Evolutionary conservation across 1,140 invertebrate genomes (phyloP), one percentile per base, ranked within the genome.

Genomic region (Battus philenor): DNA sequence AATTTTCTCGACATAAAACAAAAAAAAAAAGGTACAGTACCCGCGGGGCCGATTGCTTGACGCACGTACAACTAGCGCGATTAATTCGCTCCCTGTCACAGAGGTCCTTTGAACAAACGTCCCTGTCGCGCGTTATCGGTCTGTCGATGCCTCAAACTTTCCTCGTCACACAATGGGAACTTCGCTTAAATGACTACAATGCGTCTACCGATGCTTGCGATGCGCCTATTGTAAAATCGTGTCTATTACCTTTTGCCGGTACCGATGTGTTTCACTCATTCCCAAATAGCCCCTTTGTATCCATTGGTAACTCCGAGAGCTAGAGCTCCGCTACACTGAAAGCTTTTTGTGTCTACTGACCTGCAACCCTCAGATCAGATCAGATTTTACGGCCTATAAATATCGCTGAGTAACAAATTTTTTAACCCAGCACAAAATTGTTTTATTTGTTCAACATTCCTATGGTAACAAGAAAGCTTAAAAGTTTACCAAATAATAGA

Each of bases 81-180:
- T 68, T 68, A 71, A 71, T 78, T 66, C 59, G 64, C 54, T 63
- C 44, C 48, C 49, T 54, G 55, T 68, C 60, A 59, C 47, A 62
- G 52, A 75, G 73, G 67, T 68, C 72, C 66, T 72, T 70, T 70
- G 60, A 75, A 76, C 63, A 69, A 73, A 69, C 60, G 65, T 56
- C 43, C 49, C 30, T 47, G 59, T 69, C 68, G 59, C 32, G 41
- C 60, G 56, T 52, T 80, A 77, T 79, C 75, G 61, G 56, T 55
- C 39, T 59, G 62, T 67, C 70, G 66, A 77, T 77, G 67, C 54
- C 71, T 77, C 60, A 70, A 80, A 77, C 69, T 80, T 80, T 68
- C 51, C 66, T 57, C 62, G 53, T 54, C 52, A 69, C 68, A 74
- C 38, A 76, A 68, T 47, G 56, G 61, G 33, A 80, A 80, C 71